Percentiles rank a stretch among this genome's conserved stretches.
Conservation (phyloP, 2,888 invertebrate genomes). For the Pimpla rufipes region DNA sequence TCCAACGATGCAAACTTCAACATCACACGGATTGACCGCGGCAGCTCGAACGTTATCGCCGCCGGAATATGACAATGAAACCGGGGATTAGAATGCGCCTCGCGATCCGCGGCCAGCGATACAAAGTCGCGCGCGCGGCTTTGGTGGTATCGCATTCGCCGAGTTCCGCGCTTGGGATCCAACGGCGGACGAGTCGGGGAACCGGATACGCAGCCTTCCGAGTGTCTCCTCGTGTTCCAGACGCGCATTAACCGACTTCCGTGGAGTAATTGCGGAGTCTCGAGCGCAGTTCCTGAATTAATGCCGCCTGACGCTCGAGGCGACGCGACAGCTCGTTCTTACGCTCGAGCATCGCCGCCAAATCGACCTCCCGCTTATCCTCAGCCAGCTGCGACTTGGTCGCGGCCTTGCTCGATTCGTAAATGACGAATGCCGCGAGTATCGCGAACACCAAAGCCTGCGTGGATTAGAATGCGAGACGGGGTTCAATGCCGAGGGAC, state of each 20-base stretch:
- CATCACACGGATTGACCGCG: too few species aligned
- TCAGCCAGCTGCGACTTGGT: constrained; percentile 65
- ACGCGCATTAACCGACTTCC: constrained; percentile 59
- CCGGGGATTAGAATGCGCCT: not conserved
- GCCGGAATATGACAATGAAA: not conserved
- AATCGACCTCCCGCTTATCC: constrained; percentile 52
- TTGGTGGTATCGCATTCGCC: not conserved
- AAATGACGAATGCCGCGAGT: constrained; percentile 64
- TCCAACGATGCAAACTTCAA: too few species aligned
- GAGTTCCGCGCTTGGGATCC: constrained; percentile 31
- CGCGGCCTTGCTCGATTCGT: constrained; percentile 70
- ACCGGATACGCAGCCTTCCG: constrained; percentile 18
- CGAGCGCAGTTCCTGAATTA: constrained; percentile 70
- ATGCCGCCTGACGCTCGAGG: constrained; percentile 69
- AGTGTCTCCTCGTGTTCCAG: constrained; percentile 28
- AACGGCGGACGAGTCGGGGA: not conserved
- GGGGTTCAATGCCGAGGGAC: not conserved
- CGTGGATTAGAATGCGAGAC: constrained; percentile 6
- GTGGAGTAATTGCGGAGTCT: constrained; percentile 65
- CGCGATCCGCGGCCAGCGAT: not conserved
- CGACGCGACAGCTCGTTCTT: constrained; percentile 67
- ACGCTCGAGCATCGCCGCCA: constrained; percentile 65
- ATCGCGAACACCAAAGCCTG: constrained; percentile 73
- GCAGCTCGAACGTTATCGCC: too few species aligned
- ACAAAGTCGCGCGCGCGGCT: not conserved